These are phyloP conservation scores for Urosaurus nigricauda DNA, from an alignment of 2,797 vertebrate genomes.

Conservation along the genomic window DNA sequence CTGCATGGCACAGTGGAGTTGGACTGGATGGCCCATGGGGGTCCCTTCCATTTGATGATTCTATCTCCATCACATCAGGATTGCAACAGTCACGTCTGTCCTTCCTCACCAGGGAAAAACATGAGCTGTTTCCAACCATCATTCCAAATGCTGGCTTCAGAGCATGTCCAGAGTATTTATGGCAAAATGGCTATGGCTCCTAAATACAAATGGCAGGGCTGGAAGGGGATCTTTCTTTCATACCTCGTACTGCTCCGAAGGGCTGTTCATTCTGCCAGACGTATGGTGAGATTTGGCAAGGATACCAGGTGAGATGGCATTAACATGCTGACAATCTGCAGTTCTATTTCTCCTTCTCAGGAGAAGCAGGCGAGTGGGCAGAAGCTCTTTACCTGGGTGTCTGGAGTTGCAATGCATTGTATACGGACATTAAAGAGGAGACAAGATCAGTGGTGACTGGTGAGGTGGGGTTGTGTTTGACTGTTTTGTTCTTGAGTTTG, in stretches of 20 bases:
- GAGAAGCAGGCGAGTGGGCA: background rate
- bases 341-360: background rate
- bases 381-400: background rate
- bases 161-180: background rate
- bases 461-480: no score
- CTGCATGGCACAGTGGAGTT: no score
- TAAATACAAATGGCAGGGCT: background rate
- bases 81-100: background rate
- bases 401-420: no score
- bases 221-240: background rate
- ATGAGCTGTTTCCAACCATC: background rate
- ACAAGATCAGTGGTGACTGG: no score
- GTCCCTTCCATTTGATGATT: no score
- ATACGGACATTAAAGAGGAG: background rate
- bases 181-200: no score
- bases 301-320: background rate
- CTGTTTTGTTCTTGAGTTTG: no score
- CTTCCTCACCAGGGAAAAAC: background rate
- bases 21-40: no score
- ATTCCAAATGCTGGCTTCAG: background rate
- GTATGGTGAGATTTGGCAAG: background rate
- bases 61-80: background rate
- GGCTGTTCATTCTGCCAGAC: background rate
- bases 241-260: background rate
- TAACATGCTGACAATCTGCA: no score